Base-by-base conservation (phyloP, 1,140 invertebrate genomes). In the Tetraneura akinire region DNA sequence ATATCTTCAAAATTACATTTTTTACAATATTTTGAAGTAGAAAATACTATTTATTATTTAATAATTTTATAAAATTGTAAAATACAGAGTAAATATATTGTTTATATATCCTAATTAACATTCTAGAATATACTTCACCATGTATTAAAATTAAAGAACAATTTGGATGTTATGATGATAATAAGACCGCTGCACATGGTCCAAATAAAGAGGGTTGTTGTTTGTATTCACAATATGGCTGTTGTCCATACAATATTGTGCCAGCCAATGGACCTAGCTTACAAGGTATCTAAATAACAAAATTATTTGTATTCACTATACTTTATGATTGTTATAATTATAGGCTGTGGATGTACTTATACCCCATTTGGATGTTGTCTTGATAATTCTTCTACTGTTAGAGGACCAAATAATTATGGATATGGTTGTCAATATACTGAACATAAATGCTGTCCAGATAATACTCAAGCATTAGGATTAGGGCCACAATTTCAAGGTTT, bases 131-230 rank as follows among this genome's bases (percentile, higher is more conserved):
- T 85, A 86, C 87, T 23, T 86, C 87, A 81, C 85, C 90, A 32
- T 97, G 96, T 86, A n/a, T n/a, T n/a, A n/a, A n/a, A n/a, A 87
- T 89, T 0, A 88, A 89, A 13, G 90, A 90, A n/a, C 87, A 89
- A 3, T 93, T 91, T 84, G 96, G 96, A 26, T 98, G 97, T 85
- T 98, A 97, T 85, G 88, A 90, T 9, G 96, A 98, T 85, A 90
- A 90, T 0, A 85, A 91, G 80, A 97, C 93, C 0, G 89, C 94
- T 2, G 93, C 96, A 0, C 93, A 96, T 84, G 96, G 96, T 55
- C 90, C 90, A 0, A 91, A 91, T 82, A 86, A 88, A 53, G 92
- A 96, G 85, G 94, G 94, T 1, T 97, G 95, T 86, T 96, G 94
- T 84, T 85, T 95, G 37, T 88, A 88, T 5, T 87, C 89, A 2